Evolutionary conservation across 2,797 vertebrate genomes (phyloP).

Genomic region (Ispidina picta): DNA sequence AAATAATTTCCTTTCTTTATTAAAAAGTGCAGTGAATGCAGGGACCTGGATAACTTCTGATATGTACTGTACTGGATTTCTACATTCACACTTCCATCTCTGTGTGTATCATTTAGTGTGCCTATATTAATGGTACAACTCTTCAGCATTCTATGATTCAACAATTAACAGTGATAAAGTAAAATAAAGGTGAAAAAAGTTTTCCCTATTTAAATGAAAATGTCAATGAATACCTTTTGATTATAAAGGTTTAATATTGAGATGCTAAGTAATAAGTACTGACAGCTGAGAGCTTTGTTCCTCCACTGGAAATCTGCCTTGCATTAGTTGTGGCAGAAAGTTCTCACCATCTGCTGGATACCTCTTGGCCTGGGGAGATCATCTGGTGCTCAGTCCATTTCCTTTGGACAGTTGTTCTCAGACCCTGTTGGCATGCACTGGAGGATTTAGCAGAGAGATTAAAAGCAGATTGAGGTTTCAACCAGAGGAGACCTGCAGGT

Average conservation of each 20-base stretch:
- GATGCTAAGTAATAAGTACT: neutral
- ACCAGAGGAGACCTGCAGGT: neutral
- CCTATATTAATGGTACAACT: neutral
- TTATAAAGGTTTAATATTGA: neutral
- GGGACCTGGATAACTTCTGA: neutral
- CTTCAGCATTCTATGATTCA: neutral
- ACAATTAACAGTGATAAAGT: neutral
- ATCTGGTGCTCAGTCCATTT: neutral
- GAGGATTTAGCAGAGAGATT: neutral
- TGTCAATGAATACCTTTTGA: neutral
- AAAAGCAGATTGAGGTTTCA: neutral
- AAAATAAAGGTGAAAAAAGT: neutral
- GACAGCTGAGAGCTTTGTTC: neutral
- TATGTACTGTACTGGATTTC: neutral
- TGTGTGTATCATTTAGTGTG: neutral
- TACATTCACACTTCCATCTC: neutral
- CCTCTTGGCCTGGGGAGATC: neutral
- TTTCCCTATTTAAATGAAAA: neutral
- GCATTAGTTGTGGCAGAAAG: neutral
- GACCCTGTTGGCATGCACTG: neutral
- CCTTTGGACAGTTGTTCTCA: neutral
- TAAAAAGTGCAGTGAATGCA: neutral
- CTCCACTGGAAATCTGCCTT: neutral
- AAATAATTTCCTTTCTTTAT: neutral
- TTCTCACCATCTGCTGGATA: neutral